Evolutionary conservation across 2,113 vertebrate species (phyloP).

Genomic region (Phrynosoma platyrhinos): DNA sequence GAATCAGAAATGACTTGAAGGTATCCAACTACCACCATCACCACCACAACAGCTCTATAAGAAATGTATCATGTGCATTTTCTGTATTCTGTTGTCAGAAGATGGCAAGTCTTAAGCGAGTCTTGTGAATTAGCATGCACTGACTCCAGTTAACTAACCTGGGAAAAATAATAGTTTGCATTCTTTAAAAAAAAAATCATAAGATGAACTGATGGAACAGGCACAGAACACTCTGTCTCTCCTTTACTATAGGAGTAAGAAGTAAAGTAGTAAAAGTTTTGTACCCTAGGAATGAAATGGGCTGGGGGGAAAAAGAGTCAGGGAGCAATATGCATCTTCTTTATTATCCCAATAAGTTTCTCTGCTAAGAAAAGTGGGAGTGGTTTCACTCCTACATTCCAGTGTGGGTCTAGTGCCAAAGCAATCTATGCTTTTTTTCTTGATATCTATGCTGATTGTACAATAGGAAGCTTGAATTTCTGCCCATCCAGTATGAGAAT

Average conservation of each 20-base stretch:
- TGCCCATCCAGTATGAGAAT: not conserved
- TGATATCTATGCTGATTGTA: not conserved
- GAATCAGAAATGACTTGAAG: too few relatives aligned
- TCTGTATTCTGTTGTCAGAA: not conserved
- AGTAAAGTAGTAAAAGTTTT: not conserved
- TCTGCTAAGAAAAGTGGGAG: not conserved
- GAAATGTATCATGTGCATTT: not conserved
- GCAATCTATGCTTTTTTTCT: too few relatives aligned
- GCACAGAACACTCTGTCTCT: not conserved
- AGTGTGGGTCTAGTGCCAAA: not conserved
- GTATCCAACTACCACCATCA: too few relatives aligned
- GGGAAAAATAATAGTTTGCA: too few relatives aligned
- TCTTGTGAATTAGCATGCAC: not conserved
- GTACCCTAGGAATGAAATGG: too few relatives aligned
- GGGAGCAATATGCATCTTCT: not conserved
- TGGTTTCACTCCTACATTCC: not conserved
- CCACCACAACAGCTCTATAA: too few relatives aligned
- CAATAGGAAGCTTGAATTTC: not conserved
- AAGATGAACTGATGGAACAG: not conserved
- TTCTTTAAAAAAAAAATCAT: not conserved
- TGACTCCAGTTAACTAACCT: too few relatives aligned
- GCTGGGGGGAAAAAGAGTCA: not conserved
- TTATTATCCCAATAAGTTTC: not conserved
- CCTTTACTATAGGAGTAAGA: not conserved
- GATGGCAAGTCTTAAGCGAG: not conserved